Base-by-base conservation (phyloP, 2,113 vertebrate genomes). In the Solea solea region DNA sequence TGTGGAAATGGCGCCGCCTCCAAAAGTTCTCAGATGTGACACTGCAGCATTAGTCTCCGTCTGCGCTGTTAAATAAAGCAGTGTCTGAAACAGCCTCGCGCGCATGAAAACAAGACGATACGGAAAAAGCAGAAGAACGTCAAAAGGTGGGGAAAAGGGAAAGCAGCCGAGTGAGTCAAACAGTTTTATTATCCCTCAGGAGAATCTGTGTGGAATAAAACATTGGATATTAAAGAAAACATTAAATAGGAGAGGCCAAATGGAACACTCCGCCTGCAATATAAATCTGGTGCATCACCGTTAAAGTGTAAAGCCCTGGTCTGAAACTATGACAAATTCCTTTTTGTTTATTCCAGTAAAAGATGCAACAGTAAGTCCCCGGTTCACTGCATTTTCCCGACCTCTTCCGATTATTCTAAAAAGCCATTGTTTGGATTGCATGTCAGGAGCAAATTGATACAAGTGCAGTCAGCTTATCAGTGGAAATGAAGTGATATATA, bases 211-310 rank as follows among this genome's bases (percentile, higher is more conserved):
- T 39, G 21, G 21, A 75, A 56, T 54, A 55, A 57, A 53, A 66
- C 61, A 52, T 34, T 42, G 59, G 21, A 60, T 65, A 68, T 62
- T 15, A 48, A 10, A 60, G 44, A 49, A 62, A 74, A 55, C 12
- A 64, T 54, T 28, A 76, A 41, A 76, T 56, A 57, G 13, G 54
- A 76, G 55, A 69, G 68, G 58, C 53, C 42, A 64, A 52, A 63
- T 59, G 77, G 60, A 76, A 59, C 42, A 41, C 39, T 34, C 72
- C 51, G 62, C 62, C 9, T 56, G 56, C 62, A 56, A 74, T 64
- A 69, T 58, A 12, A 64, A 74, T 64, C n/a, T 74, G 41, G 15
- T 70, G 44, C 48, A 53, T 74, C 63, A 21, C 7, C 54, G 60
- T 49, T 64, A 11, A 70, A 49, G 46, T 69, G 21, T 74, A 45